Percentiles rank a stretch among this genome's conserved stretches.
Evolutionary conservation across 2,888 invertebrate species (phyloP).

Genomic region (Limnephilus auricula): DNA sequence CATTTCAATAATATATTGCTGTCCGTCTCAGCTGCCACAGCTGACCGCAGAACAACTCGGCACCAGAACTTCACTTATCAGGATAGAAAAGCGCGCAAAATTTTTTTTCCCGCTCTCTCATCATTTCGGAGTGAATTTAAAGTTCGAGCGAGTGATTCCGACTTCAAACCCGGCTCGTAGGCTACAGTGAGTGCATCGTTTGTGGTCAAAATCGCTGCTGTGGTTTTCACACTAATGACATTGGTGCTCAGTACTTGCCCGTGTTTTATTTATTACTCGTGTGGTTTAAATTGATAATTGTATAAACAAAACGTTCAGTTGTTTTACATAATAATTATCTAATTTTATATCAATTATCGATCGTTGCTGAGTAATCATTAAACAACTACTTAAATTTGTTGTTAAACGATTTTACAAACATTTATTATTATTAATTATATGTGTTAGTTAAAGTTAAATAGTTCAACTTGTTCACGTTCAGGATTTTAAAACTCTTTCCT

Average conservation of each 20-base stretch:
- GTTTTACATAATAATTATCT: background rate
- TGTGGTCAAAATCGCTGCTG: conserved; percentile 47
- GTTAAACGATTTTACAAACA: background rate
- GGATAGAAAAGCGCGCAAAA: conserved; percentile 56
- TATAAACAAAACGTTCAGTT: background rate
- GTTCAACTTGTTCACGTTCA: background rate
- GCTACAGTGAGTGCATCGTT: conserved; percentile 56
- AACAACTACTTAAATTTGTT: background rate
- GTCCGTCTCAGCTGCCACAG: conserved; percentile 18
- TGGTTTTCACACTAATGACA: background rate
- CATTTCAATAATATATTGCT: conserved; percentile 30
- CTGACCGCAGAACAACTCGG: conserved; percentile 32
- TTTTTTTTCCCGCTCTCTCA: conserved; percentile 48
- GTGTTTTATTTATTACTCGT: background rate
- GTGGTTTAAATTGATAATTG: background rate
- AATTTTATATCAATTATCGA: background rate
- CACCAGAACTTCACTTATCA: conserved; percentile 5
- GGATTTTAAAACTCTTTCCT: background rate
- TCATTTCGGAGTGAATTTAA: conserved; percentile 53
- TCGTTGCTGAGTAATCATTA: background rate
- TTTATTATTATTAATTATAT: background rate
- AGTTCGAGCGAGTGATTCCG: conserved; percentile 34
- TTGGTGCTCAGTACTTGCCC: conserved; percentile 2
- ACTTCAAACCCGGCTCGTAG: conserved; percentile 57
- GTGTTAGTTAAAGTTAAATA: background rate